These are phyloP conservation scores for Hylaeus volcanicus DNA, from an alignment of 1,140 invertebrate species.

Conservation along the genomic window DNA sequence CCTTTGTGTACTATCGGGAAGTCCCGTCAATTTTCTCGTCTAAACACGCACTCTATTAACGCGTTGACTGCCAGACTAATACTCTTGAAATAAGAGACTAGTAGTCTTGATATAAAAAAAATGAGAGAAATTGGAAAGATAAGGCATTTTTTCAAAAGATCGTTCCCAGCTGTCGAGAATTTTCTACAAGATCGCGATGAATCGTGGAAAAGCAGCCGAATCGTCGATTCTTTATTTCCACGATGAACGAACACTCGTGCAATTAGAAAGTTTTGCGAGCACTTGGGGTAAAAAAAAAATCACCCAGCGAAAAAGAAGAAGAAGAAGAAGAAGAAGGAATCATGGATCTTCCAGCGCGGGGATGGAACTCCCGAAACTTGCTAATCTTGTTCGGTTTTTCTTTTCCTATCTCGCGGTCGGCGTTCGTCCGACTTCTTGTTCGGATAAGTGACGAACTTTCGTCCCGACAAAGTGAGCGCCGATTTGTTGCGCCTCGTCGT, in stretches of 20 bases:
- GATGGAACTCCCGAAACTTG: slow-evolving; percentile 41
- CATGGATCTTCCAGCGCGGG: background rate
- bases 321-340: background rate
- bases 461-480: background rate
- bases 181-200: slow-evolving; percentile 5
- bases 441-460: background rate
- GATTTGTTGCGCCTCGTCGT: background rate
- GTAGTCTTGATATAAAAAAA: too few species aligned
- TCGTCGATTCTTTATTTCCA: slow-evolving; percentile 38
- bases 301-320: background rate
- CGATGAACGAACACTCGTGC: slow-evolving; percentile 1
- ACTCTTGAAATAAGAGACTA: too few species aligned
- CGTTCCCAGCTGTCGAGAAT: background rate
- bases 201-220: slow-evolving; percentile 41
- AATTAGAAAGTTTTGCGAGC: slow-evolving; percentile 7
- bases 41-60: too few species aligned
- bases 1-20: too few species aligned
- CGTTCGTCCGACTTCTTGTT: background rate
- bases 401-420: slow-evolving; percentile 15
- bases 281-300: too few species aligned
- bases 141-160: background rate
- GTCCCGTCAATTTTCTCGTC: too few species aligned
- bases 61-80: too few species aligned
- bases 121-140: too few species aligned
- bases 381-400: slow-evolving; percentile 47